A percentile compares a stretch with the other conserved stretches of the same genome.
These are phyloP conservation scores for Brachionus paranguensis DNA, from an alignment of 1,140 invertebrate species.

Conservation along the genomic window DNA sequence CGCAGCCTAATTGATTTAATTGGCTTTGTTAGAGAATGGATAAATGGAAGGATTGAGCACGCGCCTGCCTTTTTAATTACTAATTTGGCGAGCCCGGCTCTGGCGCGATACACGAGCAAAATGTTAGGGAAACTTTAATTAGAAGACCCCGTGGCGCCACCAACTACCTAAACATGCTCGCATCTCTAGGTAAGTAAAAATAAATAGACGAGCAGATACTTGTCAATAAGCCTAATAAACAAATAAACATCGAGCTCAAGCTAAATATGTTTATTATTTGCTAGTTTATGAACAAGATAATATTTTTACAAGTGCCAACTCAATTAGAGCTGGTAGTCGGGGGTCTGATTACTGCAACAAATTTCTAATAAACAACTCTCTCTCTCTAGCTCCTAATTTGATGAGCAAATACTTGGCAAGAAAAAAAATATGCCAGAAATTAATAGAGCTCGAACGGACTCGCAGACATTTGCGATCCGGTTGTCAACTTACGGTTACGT, in stretches of 20 bases:
- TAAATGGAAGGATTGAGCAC: background rate
- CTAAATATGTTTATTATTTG: constrained; percentile 31
- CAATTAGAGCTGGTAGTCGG: constrained; percentile 12
- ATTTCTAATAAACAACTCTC: constrained; percentile 23
- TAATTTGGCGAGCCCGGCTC: background rate
- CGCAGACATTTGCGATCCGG: background rate
- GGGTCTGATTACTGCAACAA: constrained; percentile 23
- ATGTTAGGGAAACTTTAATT: constrained; percentile 29
- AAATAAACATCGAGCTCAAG: constrained; percentile 7
- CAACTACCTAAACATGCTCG: background rate
- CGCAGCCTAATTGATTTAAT: constrained; percentile 25
- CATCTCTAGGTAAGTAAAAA: background rate
- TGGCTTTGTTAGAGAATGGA: constrained; percentile 26
- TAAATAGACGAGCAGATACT: background rate
- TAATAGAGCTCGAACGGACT: background rate
- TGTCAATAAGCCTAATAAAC: background rate
- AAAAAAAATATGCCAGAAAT: background rate
- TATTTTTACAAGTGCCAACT: constrained; percentile 39
- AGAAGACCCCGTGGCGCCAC: background rate
- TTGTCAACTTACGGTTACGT: background rate
- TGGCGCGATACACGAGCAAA: background rate
- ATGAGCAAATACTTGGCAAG: background rate
- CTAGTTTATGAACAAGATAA: background rate
- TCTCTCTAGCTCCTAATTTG: background rate
- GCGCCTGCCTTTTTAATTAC: background rate